phyloP scores from a whole-genome alignment of 2,797 vertebrate genomes.

The Hydrolagus colliei region DNA sequence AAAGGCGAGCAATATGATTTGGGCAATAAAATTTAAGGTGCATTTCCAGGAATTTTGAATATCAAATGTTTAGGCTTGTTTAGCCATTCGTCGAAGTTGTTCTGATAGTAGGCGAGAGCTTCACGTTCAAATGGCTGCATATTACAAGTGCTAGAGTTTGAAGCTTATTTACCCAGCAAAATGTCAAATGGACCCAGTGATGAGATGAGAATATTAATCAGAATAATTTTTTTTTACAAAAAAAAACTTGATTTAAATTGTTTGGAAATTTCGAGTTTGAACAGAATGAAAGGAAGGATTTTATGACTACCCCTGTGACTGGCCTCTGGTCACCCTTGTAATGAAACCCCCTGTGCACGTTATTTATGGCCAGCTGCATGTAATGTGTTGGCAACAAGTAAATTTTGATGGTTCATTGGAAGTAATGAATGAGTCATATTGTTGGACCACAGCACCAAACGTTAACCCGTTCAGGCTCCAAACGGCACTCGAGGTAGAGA shows the following conservation, averaged over 20 bases:
- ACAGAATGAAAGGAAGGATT: neutral
- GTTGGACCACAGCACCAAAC: neutral
- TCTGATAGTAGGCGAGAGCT: no score
- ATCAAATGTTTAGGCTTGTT: no score
- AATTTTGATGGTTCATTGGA: slow-evolving; percentile 32
- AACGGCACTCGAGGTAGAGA: neutral
- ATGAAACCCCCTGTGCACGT: slow-evolving; percentile 25
- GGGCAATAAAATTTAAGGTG: no score
- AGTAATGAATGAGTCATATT: slow-evolving; percentile 26
- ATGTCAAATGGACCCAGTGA: neutral
- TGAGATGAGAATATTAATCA: neutral
- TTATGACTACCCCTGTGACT: neutral
- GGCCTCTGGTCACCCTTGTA: slow-evolving; percentile 14
- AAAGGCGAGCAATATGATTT: neutral
- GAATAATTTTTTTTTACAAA: neutral
- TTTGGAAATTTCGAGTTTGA: slow-evolving; percentile 11
- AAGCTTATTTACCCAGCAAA: slow-evolving; percentile 37
- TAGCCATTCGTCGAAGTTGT: no score
- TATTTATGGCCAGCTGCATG: slow-evolving; percentile 31
- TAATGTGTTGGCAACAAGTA: slow-evolving; percentile 17
- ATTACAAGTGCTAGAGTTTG: neutral
- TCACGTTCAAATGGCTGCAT: no score
- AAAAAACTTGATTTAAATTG: neutral
- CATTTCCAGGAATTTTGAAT: no score
- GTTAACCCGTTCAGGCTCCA: slow-evolving; percentile 12